Conservation (phyloP, 1,140 invertebrate species). For the Doryteuthis pealeii region DNA sequence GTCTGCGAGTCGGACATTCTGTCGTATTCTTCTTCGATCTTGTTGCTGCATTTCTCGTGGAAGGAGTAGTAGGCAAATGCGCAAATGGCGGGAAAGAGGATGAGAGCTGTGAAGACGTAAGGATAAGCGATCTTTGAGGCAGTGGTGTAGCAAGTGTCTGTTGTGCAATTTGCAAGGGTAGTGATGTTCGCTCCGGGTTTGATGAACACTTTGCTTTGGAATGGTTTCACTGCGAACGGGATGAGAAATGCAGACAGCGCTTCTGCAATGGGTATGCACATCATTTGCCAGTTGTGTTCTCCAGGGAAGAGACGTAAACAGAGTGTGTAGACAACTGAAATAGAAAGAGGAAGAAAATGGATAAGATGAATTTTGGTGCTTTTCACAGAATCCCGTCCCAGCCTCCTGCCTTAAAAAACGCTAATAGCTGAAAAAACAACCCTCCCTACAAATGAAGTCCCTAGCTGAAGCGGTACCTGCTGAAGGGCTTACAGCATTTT, state of each 20-base stretch:
- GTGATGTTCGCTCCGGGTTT: background rate
- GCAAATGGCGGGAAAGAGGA: conserved; percentile 14
- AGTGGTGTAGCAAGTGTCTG: background rate
- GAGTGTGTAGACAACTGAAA: background rate
- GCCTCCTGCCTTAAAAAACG: too few species aligned
- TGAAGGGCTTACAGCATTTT: too few species aligned
- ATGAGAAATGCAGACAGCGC: conserved; percentile 20
- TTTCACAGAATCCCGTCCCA: too few species aligned
- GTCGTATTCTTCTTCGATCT: background rate
- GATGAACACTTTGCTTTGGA: background rate
- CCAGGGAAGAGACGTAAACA: background rate
- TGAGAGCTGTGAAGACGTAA: conserved; percentile 18
- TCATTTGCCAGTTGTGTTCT: background rate
- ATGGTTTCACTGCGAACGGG: conserved; percentile 22
- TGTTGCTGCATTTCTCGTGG: background rate
- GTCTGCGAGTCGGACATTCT: background rate
- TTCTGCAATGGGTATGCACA: conserved; percentile 17
- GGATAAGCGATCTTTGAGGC: conserved; percentile 8
- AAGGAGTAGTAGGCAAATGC: conserved; percentile 23
- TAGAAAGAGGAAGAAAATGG: background rate
- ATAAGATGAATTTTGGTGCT: too few species aligned
- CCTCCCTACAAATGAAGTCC: too few species aligned
- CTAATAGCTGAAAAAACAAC: too few species aligned
- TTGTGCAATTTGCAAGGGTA: background rate
- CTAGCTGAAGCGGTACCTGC: too few species aligned